Evolutionary conservation across 2,113 vertebrate genomes (phyloP).

Genomic region (Smithornis capensis): DNA sequence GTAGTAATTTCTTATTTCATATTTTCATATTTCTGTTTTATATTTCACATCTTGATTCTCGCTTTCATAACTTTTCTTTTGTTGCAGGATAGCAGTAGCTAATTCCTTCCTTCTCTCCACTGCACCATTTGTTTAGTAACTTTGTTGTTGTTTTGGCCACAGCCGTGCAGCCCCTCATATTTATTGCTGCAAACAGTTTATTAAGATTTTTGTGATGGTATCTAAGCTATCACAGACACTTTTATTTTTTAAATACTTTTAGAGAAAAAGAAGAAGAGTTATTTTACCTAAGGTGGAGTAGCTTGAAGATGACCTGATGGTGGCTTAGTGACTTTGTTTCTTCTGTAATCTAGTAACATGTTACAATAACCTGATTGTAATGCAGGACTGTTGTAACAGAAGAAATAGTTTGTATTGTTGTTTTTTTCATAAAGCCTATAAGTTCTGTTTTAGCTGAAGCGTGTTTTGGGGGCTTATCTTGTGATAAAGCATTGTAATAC

Average conservation of each 20-base stretch:
- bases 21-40: not conserved
- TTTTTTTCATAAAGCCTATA: not conserved
- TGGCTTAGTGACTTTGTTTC: not conserved
- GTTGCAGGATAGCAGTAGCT: not conserved
- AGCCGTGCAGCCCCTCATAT: not conserved
- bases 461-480: not conserved
- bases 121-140: not conserved
- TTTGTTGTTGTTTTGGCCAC: not conserved
- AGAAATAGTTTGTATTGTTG: not conserved
- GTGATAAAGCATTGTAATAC: not conserved
- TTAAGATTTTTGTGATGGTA: rapidly evolving
- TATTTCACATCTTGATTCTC: not conserved
- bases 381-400: not conserved
- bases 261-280: not conserved
- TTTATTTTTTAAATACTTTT: not conserved
- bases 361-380: not conserved
- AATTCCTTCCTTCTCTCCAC: not conserved
- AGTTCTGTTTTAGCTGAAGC: not conserved
- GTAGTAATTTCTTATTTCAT: not conserved
- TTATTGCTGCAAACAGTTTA: not conserved
- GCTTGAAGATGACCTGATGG: not conserved
- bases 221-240: not conserved
- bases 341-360: not conserved
- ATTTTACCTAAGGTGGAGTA: not conserved
- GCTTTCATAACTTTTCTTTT: not conserved